Conservation (phyloP, 2,797 vertebrate species). For the Melanotaenia trifasciata region DNA sequence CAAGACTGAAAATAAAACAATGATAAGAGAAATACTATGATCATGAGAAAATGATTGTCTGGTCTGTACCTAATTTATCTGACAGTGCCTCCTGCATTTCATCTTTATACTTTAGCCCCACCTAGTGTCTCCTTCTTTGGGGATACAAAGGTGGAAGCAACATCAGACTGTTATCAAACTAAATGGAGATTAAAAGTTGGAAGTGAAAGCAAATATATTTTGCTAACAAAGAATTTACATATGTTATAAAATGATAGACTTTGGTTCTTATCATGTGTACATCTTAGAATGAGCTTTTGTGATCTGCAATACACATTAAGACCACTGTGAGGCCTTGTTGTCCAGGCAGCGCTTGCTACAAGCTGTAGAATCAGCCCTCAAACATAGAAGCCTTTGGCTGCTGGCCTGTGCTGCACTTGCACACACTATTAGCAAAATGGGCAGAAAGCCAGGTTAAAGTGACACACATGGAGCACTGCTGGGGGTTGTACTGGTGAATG, state of each 20-base stretch:
- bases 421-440: constrained; percentile 40
- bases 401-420: constrained; percentile 35
- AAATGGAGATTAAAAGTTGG: constrained; percentile 7
- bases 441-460: constrained; percentile 58
- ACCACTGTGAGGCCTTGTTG: constrained; percentile 48
- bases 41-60: background rate
- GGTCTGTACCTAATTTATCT: background rate
- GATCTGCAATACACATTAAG: constrained; percentile 28
- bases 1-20: constrained; percentile 3
- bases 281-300: background rate
- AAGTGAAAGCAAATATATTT: fast-evolving
- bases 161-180: background rate
- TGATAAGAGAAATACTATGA: background rate
- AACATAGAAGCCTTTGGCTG: constrained; percentile 3
- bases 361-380: constrained; percentile 5
- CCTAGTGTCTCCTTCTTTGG: constrained; percentile 60
- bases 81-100: background rate
- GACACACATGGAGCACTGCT: constrained; percentile 38
- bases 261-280: background rate
- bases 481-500: constrained; percentile 21
- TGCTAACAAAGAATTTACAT: background rate
- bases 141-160: background rate
- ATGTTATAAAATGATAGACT: background rate
- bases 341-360: constrained; percentile 18
- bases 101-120: constrained; percentile 69